Conservation (phyloP, 2,797 vertebrate species). For the Falco novaeseelandiae region DNA sequence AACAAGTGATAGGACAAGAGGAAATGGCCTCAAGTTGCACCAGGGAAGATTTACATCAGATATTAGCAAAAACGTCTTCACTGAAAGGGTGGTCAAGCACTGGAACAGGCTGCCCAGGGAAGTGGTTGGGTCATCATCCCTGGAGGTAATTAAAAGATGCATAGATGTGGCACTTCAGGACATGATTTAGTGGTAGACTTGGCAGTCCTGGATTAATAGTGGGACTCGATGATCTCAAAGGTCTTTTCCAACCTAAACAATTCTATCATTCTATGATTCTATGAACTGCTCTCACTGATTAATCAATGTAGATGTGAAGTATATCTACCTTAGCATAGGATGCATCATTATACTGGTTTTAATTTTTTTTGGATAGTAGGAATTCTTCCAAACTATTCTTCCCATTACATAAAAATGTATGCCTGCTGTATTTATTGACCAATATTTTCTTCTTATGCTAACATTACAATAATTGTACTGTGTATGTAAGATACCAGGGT, state of each 20-base stretch:
- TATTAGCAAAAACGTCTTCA: not conserved
- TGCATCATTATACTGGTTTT: not conserved
- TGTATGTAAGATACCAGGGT: not conserved
- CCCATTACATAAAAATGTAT: not conserved
- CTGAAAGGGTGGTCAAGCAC: not conserved
- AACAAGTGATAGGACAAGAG: no score
- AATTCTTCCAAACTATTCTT: constrained; percentile 12
- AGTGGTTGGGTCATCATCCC: no score
- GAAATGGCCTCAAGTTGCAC: not conserved
- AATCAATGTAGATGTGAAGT: not conserved
- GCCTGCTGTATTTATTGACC: constrained; percentile 37
- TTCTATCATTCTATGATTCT: not conserved
- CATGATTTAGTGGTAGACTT: not conserved
- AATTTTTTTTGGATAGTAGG: not conserved
- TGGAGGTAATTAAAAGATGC: not conserved
- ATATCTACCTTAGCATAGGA: not conserved
- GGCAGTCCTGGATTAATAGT: not conserved
- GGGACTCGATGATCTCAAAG: not conserved
- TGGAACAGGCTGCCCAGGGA: not conserved
- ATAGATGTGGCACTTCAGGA: not conserved
- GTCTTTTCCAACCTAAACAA: not conserved
- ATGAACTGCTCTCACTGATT: not conserved
- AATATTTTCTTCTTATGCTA: constrained; percentile 45
- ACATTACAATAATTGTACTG: not conserved
- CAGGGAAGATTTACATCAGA: not conserved